A percentile compares a stretch with the other conserved stretches of the same genome.
These are phyloP conservation scores for Babylonia areolata DNA, from an alignment of 1,140 invertebrate species.

Conservation along the genomic window DNA sequence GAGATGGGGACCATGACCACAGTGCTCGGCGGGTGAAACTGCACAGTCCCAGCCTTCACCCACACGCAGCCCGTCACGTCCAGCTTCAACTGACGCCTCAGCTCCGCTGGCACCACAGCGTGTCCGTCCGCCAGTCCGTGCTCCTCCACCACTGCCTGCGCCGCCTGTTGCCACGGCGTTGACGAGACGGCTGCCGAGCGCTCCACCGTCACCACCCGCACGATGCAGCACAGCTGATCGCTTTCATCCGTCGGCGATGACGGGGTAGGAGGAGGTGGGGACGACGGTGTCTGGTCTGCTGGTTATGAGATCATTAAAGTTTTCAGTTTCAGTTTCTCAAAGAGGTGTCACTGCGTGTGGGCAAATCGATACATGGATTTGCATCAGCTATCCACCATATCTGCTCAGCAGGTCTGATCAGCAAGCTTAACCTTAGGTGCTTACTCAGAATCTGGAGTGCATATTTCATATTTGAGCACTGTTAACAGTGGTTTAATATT, in stretches of 20 bases:
- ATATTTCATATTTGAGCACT: too few species aligned
- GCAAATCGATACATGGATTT: too few species aligned
- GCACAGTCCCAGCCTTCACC: slow-evolving; percentile 49
- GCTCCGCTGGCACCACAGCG: slow-evolving; percentile 59
- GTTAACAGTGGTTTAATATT: too few species aligned
- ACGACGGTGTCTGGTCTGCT: too few species aligned
- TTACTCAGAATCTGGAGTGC: too few species aligned
- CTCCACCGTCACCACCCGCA: slow-evolving; percentile 66
- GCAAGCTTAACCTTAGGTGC: too few species aligned
- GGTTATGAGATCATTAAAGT: too few species aligned
- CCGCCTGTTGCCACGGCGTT: slow-evolving; percentile 47
- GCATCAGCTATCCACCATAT: too few species aligned
- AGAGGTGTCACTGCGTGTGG: too few species aligned
- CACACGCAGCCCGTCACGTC: slow-evolving; percentile 60
- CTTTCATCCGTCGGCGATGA: slow-evolving; percentile 19
- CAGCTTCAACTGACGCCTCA: slow-evolving; percentile 59
- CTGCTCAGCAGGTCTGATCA: too few species aligned
- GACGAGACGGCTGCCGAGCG: slow-evolving; percentile 49
- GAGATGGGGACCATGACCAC: slow-evolving; percentile 52
- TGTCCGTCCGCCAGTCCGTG: slow-evolving; percentile 60
- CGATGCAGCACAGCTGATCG: slow-evolving; percentile 51
- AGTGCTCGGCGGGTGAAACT: slow-evolving; percentile 17
- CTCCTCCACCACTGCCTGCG: slow-evolving; percentile 51
- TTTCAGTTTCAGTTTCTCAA: too few species aligned
- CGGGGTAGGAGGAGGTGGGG: not conserved